These are phyloP conservation scores for Lichenostomus cassidix DNA, from an alignment of 2,113 vertebrate species.

Conservation along the genomic window DNA sequence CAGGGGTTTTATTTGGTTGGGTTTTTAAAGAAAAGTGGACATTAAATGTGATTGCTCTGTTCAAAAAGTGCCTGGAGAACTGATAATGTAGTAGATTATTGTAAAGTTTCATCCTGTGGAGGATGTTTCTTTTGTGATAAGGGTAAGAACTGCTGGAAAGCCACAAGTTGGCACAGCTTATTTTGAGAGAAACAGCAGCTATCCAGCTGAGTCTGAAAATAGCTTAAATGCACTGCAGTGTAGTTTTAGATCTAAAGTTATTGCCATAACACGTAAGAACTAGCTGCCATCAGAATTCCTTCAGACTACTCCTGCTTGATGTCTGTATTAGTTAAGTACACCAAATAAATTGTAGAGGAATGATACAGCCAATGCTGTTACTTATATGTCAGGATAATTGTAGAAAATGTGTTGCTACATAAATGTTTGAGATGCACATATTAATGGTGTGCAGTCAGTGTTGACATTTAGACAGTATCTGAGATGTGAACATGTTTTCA, in stretches of 20 bases:
- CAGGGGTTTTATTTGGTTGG: fast-evolving
- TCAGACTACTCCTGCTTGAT: neutral
- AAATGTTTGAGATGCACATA: neutral
- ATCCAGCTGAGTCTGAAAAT: neutral
- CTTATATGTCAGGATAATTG: neutral
- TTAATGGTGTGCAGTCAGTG: neutral
- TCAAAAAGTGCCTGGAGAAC: neutral
- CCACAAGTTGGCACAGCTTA: neutral
- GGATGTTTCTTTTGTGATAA: neutral
- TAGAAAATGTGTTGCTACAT: neutral
- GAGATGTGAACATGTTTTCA: neutral
- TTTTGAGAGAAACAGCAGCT: neutral
- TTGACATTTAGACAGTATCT: neutral
- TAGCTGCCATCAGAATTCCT: neutral
- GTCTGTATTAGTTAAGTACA: neutral
- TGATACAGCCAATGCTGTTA: neutral
- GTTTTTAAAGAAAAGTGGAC: neutral
- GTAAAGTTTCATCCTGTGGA: neutral
- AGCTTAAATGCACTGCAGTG: neutral
- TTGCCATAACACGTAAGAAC: neutral
- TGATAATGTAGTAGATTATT: neutral
- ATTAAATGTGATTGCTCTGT: neutral
- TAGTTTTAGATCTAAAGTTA: neutral
- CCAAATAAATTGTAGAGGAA: neutral
- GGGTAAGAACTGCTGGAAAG: neutral